Percentiles rank a stretch among this genome's conserved stretches.
These are phyloP conservation scores for Lamellibrachia satsuma DNA, from an alignment of 2,888 invertebrate genomes.

Conservation along the genomic window DNA sequence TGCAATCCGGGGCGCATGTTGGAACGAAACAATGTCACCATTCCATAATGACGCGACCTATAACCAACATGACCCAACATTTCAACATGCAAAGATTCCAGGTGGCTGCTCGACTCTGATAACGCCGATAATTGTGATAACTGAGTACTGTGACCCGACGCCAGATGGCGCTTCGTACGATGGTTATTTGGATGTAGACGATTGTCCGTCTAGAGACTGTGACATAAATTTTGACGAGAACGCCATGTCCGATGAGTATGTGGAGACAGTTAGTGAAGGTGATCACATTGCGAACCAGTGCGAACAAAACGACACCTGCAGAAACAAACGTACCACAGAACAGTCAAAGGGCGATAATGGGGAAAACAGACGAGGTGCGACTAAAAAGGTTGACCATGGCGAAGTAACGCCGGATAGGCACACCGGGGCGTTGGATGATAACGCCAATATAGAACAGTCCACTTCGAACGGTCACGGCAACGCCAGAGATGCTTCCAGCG, in stretches of 20 bases:
- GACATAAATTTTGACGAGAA: not conserved
- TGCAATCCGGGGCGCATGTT: not conserved
- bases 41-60: too few species aligned
- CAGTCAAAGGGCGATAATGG: not conserved
- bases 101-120: not conserved
- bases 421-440: not conserved
- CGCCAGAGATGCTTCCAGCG: not conserved
- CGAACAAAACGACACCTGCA: not conserved
- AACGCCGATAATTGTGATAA: conserved; percentile 11
- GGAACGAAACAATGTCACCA: not conserved
- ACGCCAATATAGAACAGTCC: not conserved
- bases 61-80: not conserved
- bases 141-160: not conserved
- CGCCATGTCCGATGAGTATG: not conserved
- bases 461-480: not conserved
- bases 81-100: not conserved
- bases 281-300: not conserved
- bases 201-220: not conserved
- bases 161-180: not conserved
- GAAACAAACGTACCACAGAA: not conserved
- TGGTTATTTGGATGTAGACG: not conserved
- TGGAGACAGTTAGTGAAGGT: not conserved
- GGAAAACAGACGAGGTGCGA: not conserved
- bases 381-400: too few species aligned
- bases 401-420: not conserved